Evolutionary conservation across 2,797 vertebrate genomes (phyloP).

Genomic region (Arctocebus calabarensis): DNA sequence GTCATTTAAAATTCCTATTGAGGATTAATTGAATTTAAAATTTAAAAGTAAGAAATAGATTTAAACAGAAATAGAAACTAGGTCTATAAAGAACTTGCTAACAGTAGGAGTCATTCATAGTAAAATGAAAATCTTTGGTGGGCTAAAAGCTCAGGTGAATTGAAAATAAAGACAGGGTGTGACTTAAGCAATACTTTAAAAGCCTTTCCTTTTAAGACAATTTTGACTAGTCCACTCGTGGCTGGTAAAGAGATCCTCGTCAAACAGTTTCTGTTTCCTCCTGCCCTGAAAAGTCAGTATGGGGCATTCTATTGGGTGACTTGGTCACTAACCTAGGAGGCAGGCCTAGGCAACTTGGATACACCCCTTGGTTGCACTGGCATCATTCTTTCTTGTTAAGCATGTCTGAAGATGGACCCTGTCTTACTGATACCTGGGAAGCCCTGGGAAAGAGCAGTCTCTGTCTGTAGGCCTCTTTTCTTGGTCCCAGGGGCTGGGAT

Average conservation of each 20-base stretch:
- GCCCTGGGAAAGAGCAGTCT: conserved; percentile 74
- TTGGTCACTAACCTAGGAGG: background rate
- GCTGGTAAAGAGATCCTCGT: conserved; percentile 30
- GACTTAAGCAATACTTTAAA: background rate
- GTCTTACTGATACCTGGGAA: conserved; percentile 77
- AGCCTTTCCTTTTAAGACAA: conserved; percentile 28
- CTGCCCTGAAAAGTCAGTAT: background rate
- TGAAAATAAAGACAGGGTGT: conserved; percentile 29
- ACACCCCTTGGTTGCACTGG: rapidly evolving
- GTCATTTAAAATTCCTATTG: conserved; percentile 3
- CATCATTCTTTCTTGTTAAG: background rate
- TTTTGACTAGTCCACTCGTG: conserved; percentile 1
- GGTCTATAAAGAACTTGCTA: background rate
- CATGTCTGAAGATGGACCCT: background rate
- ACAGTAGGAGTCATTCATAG: background rate
- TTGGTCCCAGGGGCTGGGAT: conserved; percentile 79
- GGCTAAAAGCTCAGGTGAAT: background rate
- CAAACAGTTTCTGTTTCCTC: background rate
- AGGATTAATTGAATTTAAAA: conserved; percentile 41
- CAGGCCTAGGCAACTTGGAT: background rate
- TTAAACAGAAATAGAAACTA: background rate
- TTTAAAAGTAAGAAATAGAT: conserved; percentile 43
- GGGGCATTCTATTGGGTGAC: background rate
- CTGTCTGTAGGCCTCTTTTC: conserved; percentile 79
- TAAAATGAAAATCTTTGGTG: conserved; percentile 43